These are phyloP conservation scores for Uromys caudimaculatus DNA, from an alignment of 2,797 vertebrate species.

Conservation along the genomic window DNA sequence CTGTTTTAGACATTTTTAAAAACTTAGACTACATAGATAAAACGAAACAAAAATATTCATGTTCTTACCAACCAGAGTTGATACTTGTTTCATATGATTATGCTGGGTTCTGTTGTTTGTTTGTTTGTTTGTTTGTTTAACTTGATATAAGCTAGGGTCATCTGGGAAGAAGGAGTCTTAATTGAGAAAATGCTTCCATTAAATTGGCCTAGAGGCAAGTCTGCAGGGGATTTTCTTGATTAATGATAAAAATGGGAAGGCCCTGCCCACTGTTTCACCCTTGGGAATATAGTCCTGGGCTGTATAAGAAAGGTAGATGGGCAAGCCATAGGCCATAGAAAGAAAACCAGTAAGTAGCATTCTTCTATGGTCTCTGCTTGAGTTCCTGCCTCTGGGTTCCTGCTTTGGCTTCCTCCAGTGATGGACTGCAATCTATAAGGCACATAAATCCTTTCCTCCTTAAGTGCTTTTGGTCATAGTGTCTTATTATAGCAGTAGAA, in stretches of 20 bases:
- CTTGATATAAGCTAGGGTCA: neutral
- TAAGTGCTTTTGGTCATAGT: too few species aligned
- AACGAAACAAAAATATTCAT: slow-evolving; percentile 14
- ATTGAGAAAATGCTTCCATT: neutral
- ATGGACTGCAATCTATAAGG: neutral
- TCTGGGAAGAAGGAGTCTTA: neutral
- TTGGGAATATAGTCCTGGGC: neutral
- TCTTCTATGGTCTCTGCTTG: neutral
- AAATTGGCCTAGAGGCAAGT: neutral
- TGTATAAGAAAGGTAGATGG: neutral
- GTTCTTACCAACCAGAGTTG: neutral
- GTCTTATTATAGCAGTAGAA: neutral
- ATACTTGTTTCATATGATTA: neutral
- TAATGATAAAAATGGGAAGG: neutral
- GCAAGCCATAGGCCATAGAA: neutral
- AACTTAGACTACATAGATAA: neutral
- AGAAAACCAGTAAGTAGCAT: neutral
- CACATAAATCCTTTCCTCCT: neutral
- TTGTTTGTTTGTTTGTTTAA: neutral
- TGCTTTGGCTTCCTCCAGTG: neutral
- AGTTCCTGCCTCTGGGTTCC: neutral
- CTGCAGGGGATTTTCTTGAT: neutral
- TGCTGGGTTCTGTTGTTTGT: neutral
- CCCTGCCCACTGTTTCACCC: too few species aligned
- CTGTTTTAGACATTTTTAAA: neutral